phyloP scores from a whole-genome alignment of 2,888 invertebrate genomes.

The Saturnia pavonia region DNA sequence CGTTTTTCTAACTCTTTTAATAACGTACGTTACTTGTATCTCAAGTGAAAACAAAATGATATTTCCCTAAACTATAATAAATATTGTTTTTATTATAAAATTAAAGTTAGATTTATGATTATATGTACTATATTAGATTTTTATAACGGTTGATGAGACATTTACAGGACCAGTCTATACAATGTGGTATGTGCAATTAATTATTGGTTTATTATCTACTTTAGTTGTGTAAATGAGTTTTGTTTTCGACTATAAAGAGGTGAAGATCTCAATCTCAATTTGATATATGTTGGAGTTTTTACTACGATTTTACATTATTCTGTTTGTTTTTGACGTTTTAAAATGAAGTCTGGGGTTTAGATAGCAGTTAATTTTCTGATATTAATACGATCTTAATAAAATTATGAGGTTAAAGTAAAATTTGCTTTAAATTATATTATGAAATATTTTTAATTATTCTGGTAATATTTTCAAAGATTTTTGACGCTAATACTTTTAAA shows the following conservation, averaged over 20 bases:
- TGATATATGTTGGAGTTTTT: not conserved
- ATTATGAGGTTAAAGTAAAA: not conserved
- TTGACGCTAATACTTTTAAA: not conserved
- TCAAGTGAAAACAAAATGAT: not conserved
- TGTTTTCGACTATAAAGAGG: slow-evolving; percentile 28
- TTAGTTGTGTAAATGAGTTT: slow-evolving; percentile 35
- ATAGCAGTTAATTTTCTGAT: too few species aligned
- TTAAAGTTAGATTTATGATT: not conserved
- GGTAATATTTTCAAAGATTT: not conserved
- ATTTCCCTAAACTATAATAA: slow-evolving; percentile 15
- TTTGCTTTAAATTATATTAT: not conserved
- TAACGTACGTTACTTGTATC: not conserved
- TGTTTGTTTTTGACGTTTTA: not conserved
- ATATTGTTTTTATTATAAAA: slow-evolving; percentile 3
- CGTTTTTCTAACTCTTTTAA: not conserved
- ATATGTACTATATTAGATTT: slow-evolving; percentile 16
- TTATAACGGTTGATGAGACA: slow-evolving; percentile 17
- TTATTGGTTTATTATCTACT: slow-evolving; percentile 31
- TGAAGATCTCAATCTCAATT: slow-evolving; percentile 43
- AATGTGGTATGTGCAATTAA: not conserved
- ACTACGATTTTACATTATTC: not conserved
- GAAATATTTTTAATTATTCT: not conserved
- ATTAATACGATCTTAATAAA: too few species aligned
- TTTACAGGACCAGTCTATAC: slow-evolving; percentile 1
- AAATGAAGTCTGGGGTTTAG: not conserved